These are phyloP conservation scores for Falcaria lacertinaria DNA, from an alignment of 2,888 invertebrate species.

Conservation along the genomic window DNA sequence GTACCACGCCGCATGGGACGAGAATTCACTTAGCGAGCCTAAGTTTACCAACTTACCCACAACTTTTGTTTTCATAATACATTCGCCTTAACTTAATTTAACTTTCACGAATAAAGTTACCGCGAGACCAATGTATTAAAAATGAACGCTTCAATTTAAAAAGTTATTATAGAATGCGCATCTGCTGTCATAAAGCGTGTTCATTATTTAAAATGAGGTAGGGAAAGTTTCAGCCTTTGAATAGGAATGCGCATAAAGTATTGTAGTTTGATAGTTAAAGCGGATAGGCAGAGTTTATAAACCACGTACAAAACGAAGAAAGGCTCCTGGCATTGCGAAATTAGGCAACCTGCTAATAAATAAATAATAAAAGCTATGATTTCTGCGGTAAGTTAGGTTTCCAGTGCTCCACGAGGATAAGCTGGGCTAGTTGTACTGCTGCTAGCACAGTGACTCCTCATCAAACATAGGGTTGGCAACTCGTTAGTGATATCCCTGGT, in stretches of 20 bases:
- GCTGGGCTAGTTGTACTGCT: too few species aligned
- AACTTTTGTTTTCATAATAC: conserved; percentile 5
- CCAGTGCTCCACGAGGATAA: too few species aligned
- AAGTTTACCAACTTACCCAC: neutral
- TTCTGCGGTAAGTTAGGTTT: too few species aligned
- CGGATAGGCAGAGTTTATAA: too few species aligned
- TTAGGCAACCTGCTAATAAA: too few species aligned
- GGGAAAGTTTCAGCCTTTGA: neutral
- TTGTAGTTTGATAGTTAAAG: neutral
- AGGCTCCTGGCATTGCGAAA: too few species aligned
- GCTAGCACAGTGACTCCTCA: too few species aligned
- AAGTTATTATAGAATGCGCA: conserved; percentile 1
- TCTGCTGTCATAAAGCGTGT: neutral
- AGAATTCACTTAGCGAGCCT: neutral
- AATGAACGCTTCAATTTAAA: conserved; percentile 3
- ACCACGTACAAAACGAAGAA: too few species aligned
- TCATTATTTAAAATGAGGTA: neutral
- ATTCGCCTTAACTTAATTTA: conserved; percentile 13
- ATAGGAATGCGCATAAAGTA: neutral
- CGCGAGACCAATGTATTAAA: conserved; percentile 1
- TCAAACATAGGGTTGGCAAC: too few species aligned
- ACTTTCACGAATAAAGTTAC: conserved; percentile 8
- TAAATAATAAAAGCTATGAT: too few species aligned
- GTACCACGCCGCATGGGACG: neutral
- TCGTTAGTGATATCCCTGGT: too few species aligned